Evolutionary conservation across 92 coral and sea anemone species (phyloP), one percentile per base, ranked within the genome.

Genomic region (Actinernus sp.): DNA sequence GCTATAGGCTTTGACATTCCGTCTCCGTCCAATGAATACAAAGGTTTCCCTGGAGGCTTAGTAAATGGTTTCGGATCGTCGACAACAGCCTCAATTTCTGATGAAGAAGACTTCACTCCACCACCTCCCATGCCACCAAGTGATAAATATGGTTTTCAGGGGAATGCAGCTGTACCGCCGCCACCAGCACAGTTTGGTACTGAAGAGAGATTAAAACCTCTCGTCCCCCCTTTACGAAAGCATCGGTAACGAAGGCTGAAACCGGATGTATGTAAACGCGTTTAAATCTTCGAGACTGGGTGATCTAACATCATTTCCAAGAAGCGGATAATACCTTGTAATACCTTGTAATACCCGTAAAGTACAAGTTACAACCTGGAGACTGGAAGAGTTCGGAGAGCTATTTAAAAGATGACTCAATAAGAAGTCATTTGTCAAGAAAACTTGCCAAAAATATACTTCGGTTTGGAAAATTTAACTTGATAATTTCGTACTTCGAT

Each of bases 201-300:
- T 38, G 28, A 49, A 2, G 76, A 58, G 33, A 61, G 59, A 17
- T 47, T 71, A 36, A 78, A 71, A 54, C 91, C 91, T 26, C 55
- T 85, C 14, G 86, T 85, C 25, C 91, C 86, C 3, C 86, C 86
- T 9, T 58, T 85, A n/a, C 55, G 91, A 40, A 85, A 85, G 47
- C 82, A 78, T 20, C 74, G 91, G 58, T 85, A 57, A 65, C 81
- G 9, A 56, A 1, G n/a, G n/a, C n/a, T n/a, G n/a, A n/a, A n/a
- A n/a, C n/a, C n/a, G n/a, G n/a, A n/a, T n/a, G n/a, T n/a, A n/a
- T n/a, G n/a, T n/a, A n/a, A n/a, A n/a, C n/a, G n/a, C n/a, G n/a
- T n/a, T n/a, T n/a, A n/a, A n/a, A n/a, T n/a, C n/a, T n/a, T n/a
- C n/a, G n/a, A n/a, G n/a, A n/a, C n/a, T n/a, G n/a, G n/a, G n/a